Evolutionary conservation across 2,797 vertebrate genomes (phyloP).

Genomic region (Dromococcyx pavoninus): DNA sequence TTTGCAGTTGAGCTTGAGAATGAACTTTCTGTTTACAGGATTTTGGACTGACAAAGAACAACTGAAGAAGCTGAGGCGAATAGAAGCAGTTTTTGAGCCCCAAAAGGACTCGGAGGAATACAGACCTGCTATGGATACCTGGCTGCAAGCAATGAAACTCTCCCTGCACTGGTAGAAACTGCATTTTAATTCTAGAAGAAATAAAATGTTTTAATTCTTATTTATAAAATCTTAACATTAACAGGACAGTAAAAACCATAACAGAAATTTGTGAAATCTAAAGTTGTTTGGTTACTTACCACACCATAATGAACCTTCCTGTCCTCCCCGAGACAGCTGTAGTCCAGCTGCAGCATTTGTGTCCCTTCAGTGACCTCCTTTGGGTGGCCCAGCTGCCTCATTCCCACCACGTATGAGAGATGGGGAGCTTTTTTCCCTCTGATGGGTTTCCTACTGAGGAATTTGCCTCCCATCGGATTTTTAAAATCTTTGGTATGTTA

Average conservation of each 20-base stretch:
- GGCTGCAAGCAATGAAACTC: conserved; percentile 85
- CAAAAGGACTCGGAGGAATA: conserved; percentile 76
- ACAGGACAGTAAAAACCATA: conserved; percentile 13
- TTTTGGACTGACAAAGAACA: conserved; percentile 90
- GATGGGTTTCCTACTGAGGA: not conserved
- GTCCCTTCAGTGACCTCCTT: conserved; percentile 35
- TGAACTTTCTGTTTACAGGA: conserved; percentile 75
- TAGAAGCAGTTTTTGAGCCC: conserved; percentile 83
- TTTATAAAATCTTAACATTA: not conserved
- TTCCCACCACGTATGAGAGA: not conserved
- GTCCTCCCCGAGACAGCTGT: conserved; percentile 13
- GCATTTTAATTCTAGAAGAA: conserved; percentile 1
- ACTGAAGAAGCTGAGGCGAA: conserved; percentile 84
- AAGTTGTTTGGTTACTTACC: not conserved
- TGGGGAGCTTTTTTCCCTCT: not conserved
- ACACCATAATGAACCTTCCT: not conserved
- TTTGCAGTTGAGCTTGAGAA: conserved; percentile 43
- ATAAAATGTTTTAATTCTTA: not conserved
- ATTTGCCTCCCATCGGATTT: not conserved
- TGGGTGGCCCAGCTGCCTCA: conserved; percentile 21
- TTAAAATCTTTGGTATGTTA: not conserved
- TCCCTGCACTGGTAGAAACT: conserved; percentile 89
- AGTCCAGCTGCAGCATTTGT: conserved; percentile 32
- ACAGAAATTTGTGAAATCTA: not conserved
- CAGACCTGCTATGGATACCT: conserved; percentile 79